Conservation (phyloP, 2,888 invertebrate genomes). For the Dysmachus trigonus region DNA sequence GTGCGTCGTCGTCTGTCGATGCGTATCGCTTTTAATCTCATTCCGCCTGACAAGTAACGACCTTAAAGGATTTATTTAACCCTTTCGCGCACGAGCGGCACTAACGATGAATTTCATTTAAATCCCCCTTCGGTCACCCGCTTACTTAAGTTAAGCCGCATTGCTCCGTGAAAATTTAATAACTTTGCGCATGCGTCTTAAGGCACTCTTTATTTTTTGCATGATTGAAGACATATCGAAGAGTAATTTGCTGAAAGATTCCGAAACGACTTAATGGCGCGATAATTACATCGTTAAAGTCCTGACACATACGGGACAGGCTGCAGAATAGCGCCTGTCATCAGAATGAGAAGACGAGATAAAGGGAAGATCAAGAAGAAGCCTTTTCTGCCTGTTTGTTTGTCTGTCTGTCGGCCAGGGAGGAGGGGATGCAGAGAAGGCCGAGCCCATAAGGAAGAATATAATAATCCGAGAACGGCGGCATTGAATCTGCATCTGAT, state of each 20-base stretch:
- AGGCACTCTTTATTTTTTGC: neutral
- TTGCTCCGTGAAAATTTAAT: neutral
- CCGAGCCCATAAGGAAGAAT: neutral
- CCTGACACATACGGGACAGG: neutral
- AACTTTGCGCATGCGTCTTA: neutral
- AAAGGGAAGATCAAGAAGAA: neutral
- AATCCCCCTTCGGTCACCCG: neutral
- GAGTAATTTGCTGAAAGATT: neutral
- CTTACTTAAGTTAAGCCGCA: neutral
- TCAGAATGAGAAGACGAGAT: too few species aligned
- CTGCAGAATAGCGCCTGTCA: neutral
- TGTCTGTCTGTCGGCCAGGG: neutral
- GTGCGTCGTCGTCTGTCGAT: neutral
- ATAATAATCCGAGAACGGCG: neutral
- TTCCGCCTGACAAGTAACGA: neutral
- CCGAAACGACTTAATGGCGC: neutral
- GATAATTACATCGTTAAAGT: neutral
- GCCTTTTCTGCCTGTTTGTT: neutral
- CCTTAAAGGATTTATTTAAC: neutral
- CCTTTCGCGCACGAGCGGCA: neutral
- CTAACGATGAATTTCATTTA: neutral
- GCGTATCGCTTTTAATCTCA: neutral
- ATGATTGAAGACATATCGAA: neutral
- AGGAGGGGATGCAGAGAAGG: neutral
- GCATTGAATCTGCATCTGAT: constrained; percentile 23